Conservation (phyloP, 92 coral and sea anemone genomes). For the Hydrozoanthus gracilis region DNA sequence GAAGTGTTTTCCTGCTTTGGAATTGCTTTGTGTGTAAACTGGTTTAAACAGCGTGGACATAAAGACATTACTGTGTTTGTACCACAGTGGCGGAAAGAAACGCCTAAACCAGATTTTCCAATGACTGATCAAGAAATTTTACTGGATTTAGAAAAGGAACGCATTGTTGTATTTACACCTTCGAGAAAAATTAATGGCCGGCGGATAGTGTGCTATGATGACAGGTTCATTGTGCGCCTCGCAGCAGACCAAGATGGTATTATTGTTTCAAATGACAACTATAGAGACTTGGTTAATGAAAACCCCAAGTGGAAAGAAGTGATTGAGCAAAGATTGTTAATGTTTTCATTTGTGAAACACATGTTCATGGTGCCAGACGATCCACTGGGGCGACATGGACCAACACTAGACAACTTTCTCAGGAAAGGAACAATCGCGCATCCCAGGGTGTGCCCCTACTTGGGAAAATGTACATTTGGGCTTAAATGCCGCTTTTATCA, state of each 20-base stretch:
- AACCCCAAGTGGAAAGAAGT: constrained; percentile 94
- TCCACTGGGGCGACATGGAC: constrained; percentile 97
- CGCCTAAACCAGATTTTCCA: constrained; percentile 82
- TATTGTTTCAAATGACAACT: constrained; percentile 95
- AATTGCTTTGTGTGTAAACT: constrained; percentile 91
- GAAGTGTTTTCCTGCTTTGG: constrained; percentile 90
- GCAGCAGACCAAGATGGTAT: constrained; percentile 95
- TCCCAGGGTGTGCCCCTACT: constrained; percentile 88
- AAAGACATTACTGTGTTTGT: constrained; percentile 97
- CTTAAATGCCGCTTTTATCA: constrained; percentile 90
- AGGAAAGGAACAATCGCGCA: constrained; percentile 89
- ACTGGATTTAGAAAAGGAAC: constrained; percentile 79
- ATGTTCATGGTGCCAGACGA: constrained; percentile 99
- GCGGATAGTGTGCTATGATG: constrained; percentile 98
- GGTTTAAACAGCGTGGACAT: constrained; percentile 88
- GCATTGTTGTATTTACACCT: constrained; percentile 89
- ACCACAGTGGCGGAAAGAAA: constrained; percentile 96
- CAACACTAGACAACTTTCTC: constrained; percentile 90
- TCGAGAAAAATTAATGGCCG: constrained; percentile 93
- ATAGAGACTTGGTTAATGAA: constrained; percentile 86
- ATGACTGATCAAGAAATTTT: constrained; percentile 87
- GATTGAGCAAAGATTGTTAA: constrained; percentile 86
- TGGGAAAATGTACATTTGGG: constrained; percentile 93
- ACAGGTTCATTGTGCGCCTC: constrained; percentile 86
- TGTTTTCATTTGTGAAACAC: constrained; percentile 97